Evolutionary conservation across 1,140 invertebrate species (phyloP).

Genomic region (Pogonomyrmex californicus): DNA sequence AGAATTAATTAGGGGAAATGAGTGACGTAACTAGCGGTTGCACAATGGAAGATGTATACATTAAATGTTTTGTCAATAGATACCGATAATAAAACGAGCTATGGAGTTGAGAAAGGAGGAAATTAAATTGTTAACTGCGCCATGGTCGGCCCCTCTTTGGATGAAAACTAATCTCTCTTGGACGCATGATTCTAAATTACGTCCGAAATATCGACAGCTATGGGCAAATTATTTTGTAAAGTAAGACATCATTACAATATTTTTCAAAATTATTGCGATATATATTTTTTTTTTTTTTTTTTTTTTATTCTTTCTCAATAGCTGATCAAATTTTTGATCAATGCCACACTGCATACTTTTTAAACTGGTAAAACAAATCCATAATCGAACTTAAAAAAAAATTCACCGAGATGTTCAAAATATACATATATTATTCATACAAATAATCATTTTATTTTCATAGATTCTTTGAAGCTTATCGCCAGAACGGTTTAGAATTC

Average conservation of each 20-base stretch:
- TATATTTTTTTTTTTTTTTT: not conserved
- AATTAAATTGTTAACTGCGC: conserved; percentile 89
- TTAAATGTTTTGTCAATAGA: conserved; percentile 75
- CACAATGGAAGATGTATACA: not conserved
- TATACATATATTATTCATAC: not conserved
- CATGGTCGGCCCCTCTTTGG: conserved; percentile 94
- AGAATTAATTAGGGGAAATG: not conserved
- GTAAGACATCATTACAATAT: conserved; percentile 17
- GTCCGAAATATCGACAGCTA: conserved; percentile 90
- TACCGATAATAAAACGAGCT: conserved; percentile 83
- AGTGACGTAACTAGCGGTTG: not conserved
- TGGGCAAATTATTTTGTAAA: conserved; percentile 94
- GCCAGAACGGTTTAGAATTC: conserved; percentile 86
- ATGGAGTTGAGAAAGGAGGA: conserved; percentile 72
- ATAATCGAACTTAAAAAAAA: not conserved
- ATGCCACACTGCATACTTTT: not conserved
- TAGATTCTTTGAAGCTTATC: conserved; percentile 88
- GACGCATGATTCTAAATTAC: conserved; percentile 81
- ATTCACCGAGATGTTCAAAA: not conserved
- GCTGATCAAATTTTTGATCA: not conserved
- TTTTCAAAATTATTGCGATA: not conserved
- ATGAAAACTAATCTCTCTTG: conserved; percentile 95
- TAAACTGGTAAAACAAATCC: not conserved
- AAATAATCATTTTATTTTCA: conserved; percentile 1
- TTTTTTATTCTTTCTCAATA: conserved; percentile 6